phyloP scores from a whole-genome alignment of 2,888 invertebrate genomes.

The Julus scandinavius region DNA sequence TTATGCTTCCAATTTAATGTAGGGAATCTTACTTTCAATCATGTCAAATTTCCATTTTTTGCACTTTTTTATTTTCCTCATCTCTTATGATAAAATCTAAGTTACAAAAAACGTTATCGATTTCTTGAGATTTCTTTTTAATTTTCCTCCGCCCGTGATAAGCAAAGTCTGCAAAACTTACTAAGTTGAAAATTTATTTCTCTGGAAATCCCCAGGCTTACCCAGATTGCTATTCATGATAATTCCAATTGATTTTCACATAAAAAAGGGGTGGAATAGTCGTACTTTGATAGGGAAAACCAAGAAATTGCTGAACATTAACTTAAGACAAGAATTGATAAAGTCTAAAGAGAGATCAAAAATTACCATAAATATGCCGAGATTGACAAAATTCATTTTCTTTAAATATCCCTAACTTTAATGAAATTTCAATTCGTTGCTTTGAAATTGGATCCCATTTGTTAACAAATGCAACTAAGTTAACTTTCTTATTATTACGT shows the following conservation, averaged over 20 bases:
- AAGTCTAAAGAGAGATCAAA: not conserved
- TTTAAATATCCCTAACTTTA: not conserved
- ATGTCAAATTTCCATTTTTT: too few relatives aligned
- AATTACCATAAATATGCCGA: not conserved
- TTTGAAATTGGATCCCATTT: too few relatives aligned
- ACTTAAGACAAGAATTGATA: not conserved
- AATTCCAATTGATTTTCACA: slow-evolving; percentile 10
- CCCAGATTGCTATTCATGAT: not conserved
- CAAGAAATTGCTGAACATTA: not conserved
- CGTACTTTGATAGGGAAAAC: not conserved
- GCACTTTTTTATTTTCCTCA: not conserved
- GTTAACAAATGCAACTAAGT: not conserved
- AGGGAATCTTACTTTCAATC: too few relatives aligned
- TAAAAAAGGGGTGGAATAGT: not conserved
- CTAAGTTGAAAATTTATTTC: not conserved
- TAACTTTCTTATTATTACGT: not conserved
- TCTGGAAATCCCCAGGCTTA: not conserved
- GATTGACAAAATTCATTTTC: not conserved
- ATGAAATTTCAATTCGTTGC: too few relatives aligned
- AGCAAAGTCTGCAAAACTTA: not conserved
- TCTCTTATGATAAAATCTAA: not conserved
- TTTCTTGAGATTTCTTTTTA: not conserved
- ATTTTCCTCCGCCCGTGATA: not conserved
- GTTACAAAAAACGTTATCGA: not conserved
- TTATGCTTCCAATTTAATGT: too few relatives aligned